Conservation (phyloP, 1,140 invertebrate genomes). For the Drosophila tani region DNA sequence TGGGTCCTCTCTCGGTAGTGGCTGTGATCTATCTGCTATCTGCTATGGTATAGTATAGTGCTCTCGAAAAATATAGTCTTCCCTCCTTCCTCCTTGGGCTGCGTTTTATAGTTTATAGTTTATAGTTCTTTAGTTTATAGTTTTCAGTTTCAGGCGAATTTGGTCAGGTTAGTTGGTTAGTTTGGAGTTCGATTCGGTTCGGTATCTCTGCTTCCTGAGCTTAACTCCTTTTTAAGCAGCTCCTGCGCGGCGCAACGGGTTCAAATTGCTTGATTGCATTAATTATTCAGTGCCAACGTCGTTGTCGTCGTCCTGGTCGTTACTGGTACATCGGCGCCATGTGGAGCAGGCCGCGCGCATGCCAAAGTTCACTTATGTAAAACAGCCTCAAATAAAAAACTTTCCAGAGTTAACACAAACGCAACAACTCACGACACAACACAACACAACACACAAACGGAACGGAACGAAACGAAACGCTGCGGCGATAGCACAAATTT, state of each 20-base stretch:
- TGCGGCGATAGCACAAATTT: slow-evolving; percentile 63
- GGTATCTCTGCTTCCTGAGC: not conserved
- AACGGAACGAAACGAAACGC: slow-evolving; percentile 43
- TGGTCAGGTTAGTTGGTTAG: not conserved
- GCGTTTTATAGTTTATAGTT: slow-evolving; percentile 11
- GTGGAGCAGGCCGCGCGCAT: slow-evolving; percentile 47
- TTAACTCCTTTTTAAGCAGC: slow-evolving; percentile 60
- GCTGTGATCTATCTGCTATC: slow-evolving; percentile 17
- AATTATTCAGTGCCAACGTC: slow-evolving; percentile 76
- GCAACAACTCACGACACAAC: slow-evolving; percentile 16
- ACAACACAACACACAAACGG: slow-evolving; percentile 12
- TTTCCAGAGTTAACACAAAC: slow-evolving; percentile 50
- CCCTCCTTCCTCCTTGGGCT: slow-evolving; percentile 31
- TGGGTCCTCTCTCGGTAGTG: slow-evolving; percentile 15
- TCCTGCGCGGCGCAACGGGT: slow-evolving; percentile 42
- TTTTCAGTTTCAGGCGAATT: slow-evolving; percentile 13
- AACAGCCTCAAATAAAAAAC: slow-evolving; percentile 46
- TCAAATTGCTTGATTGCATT: slow-evolving; percentile 81
- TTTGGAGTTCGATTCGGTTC: not conserved
- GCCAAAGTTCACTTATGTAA: slow-evolving; percentile 73
- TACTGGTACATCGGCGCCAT: slow-evolving; percentile 25
- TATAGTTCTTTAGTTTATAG: not conserved
- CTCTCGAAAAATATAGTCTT: slow-evolving; percentile 58
- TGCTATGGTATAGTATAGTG: slow-evolving; percentile 36
- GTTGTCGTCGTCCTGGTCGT: slow-evolving; percentile 20